A percentile compares a stretch with the other conserved stretches of the same genome.
phyloP scores from a whole-genome alignment of 2,888 invertebrate genomes.

The Tethea ocularis region DNA sequence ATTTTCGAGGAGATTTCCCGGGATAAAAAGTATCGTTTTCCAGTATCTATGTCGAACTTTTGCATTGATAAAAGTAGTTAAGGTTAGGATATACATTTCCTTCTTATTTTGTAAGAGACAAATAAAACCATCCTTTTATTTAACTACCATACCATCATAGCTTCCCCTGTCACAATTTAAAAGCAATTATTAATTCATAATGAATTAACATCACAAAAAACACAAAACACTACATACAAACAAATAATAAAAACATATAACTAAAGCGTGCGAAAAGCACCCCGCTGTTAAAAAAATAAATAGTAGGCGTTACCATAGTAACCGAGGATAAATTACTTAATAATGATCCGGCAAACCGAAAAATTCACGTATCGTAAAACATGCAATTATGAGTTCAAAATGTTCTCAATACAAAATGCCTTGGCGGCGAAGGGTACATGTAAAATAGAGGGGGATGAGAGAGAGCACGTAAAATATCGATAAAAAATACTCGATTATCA shows the following conservation, averaged over 20 bases:
- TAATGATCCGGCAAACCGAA: slow-evolving; percentile 69
- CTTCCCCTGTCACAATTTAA: slow-evolving; percentile 36
- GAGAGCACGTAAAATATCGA: slow-evolving; percentile 4
- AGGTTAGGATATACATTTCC: no score
- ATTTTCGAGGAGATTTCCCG: no score
- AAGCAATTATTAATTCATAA: slow-evolving; percentile 37
- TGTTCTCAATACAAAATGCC: slow-evolving; percentile 45
- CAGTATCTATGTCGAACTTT: no score
- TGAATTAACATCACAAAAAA: slow-evolving; percentile 10
- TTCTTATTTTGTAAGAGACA: no score
- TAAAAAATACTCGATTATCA: not conserved
- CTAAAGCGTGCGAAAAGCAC: slow-evolving; percentile 56
- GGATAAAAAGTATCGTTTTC: no score
- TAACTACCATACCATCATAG: not conserved
- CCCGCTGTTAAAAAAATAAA: slow-evolving; percentile 31
- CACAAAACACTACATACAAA: not conserved
- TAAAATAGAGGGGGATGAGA: slow-evolving; percentile 19
- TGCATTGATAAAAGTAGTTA: no score
- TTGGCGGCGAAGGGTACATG: slow-evolving; percentile 31
- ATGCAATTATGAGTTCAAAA: slow-evolving; percentile 70
- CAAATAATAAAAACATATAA: slow-evolving; percentile 54
- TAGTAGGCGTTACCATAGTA: slow-evolving; percentile 70
- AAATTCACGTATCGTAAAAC: slow-evolving; percentile 72
- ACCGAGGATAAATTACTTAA: slow-evolving; percentile 72
- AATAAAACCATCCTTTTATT: no score